These are phyloP conservation scores for Gadus chalcogrammus DNA, from an alignment of 2,113 vertebrate species.

Conservation along the genomic window DNA sequence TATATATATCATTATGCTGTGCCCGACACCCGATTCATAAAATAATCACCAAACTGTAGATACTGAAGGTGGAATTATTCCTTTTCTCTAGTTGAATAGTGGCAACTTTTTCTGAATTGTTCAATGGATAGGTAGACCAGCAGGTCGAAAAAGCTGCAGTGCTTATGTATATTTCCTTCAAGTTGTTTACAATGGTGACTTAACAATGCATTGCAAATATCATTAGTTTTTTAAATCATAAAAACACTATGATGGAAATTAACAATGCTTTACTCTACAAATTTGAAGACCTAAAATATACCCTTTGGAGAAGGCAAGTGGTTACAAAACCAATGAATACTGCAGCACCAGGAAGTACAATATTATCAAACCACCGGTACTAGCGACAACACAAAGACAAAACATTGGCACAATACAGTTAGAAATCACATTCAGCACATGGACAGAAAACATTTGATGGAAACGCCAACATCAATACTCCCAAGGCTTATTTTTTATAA, in stretches of 20 bases:
- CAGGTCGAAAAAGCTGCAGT: no score
- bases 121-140: no score
- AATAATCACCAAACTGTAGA: no score
- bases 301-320: slow-evolving; percentile 48
- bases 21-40: background rate
- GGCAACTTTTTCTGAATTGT: no score
- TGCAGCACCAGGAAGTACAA: slow-evolving; percentile 51
- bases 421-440: slow-evolving; percentile 45
- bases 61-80: no score
- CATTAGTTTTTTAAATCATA: slow-evolving; percentile 29
- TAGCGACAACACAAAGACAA: slow-evolving; percentile 30
- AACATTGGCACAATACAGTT: slow-evolving; percentile 48
- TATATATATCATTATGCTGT: slow-evolving; percentile 39
- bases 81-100: no score
- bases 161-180: no score
- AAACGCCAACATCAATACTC: slow-evolving; percentile 13
- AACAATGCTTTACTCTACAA: slow-evolving; percentile 31
- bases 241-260: slow-evolving; percentile 25
- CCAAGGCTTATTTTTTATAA: slow-evolving; percentile 35
- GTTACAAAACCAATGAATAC: slow-evolving; percentile 31
- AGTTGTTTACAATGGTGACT: no score
- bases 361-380: slow-evolving; percentile 28
- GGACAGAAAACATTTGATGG: slow-evolving; percentile 31
- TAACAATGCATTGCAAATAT: slow-evolving; percentile 44
- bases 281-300: slow-evolving; percentile 48